Conservation (phyloP, 1,140 invertebrate genomes). For the Caerostris darwini region DNA sequence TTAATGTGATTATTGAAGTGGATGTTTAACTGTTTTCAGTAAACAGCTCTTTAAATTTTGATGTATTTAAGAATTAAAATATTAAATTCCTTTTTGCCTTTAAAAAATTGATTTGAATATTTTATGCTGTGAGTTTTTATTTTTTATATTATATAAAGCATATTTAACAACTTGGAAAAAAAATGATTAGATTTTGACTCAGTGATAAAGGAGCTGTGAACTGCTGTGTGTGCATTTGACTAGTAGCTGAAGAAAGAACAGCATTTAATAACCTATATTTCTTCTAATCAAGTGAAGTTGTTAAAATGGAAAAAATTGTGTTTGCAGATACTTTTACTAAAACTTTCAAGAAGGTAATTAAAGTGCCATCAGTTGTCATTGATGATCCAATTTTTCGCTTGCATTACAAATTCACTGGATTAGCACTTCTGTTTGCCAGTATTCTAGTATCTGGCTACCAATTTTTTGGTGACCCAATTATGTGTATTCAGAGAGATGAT, state of each 20-base stretch:
- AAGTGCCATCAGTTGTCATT: conserved; percentile 83
- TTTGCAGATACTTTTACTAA: conserved; percentile 74
- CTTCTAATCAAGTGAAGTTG: not conserved
- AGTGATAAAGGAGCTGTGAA: too few relatives aligned
- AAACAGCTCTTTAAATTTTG: not conserved
- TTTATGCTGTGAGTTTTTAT: too few relatives aligned
- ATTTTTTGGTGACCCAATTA: conserved; percentile 96
- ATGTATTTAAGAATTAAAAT: too few relatives aligned
- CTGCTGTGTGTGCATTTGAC: too few relatives aligned
- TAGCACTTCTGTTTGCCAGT: conserved; percentile 93
- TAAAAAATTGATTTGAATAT: not conserved
- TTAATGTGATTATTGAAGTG: not conserved
- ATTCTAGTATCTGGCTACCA: conserved; percentile 95
- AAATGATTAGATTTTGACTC: too few relatives aligned
- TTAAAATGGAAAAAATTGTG: conserved; percentile 70
- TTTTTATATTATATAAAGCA: too few relatives aligned
- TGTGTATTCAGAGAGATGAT: conserved; percentile 91
- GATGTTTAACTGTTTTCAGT: not conserved
- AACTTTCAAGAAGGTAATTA: conserved; percentile 70
- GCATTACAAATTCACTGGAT: conserved; percentile 96
- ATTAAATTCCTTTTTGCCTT: not conserved
- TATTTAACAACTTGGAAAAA: too few relatives aligned
- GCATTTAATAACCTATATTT: too few relatives aligned
- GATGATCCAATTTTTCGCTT: conserved; percentile 96
- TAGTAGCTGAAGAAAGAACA: too few relatives aligned